Conservation (phyloP, 2,113 vertebrate genomes). For the Thalassoma bifasciatum region DNA sequence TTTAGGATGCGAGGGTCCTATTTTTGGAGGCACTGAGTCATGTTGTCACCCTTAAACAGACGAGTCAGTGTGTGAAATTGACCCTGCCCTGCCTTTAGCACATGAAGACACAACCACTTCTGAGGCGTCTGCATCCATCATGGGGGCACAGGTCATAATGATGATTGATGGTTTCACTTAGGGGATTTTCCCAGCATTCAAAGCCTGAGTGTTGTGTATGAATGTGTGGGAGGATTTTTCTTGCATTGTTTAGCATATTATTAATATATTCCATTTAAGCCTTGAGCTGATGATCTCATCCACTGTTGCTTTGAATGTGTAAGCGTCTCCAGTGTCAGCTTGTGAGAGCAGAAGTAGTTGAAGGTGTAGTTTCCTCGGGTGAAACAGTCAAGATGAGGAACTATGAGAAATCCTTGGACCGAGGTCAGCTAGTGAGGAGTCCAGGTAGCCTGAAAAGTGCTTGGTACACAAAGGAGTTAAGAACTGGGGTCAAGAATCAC, state of each 20-base stretch:
- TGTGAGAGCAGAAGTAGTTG: neutral
- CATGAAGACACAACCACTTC: constrained; percentile 54
- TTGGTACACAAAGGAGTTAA: too few relatives aligned
- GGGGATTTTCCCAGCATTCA: constrained; percentile 43
- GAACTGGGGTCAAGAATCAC: too few relatives aligned
- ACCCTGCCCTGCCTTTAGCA: constrained; percentile 46
- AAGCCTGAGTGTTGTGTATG: constrained; percentile 12
- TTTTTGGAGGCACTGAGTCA: constrained; percentile 46
- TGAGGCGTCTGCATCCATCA: constrained; percentile 43
- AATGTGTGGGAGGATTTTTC: constrained; percentile 11
- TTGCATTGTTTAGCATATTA: constrained; percentile 31
- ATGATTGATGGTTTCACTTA: constrained; percentile 51
- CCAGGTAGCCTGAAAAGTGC: too few relatives aligned
- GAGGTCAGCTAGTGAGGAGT: too few relatives aligned
- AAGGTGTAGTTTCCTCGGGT: neutral
- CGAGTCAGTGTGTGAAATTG: constrained; percentile 43
- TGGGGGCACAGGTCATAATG: constrained; percentile 41
- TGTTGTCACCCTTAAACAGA: constrained; percentile 38
- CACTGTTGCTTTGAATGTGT: neutral
- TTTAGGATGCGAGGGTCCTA: constrained; percentile 5
- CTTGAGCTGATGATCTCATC: constrained; percentile 15
- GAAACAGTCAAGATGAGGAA: neutral
- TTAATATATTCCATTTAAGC: constrained; percentile 1
- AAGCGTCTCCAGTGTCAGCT: neutral
- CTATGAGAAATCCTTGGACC: too few relatives aligned